phyloP scores from a whole-genome alignment of 2,888 invertebrate species.

The Tiliacea aurago region DNA sequence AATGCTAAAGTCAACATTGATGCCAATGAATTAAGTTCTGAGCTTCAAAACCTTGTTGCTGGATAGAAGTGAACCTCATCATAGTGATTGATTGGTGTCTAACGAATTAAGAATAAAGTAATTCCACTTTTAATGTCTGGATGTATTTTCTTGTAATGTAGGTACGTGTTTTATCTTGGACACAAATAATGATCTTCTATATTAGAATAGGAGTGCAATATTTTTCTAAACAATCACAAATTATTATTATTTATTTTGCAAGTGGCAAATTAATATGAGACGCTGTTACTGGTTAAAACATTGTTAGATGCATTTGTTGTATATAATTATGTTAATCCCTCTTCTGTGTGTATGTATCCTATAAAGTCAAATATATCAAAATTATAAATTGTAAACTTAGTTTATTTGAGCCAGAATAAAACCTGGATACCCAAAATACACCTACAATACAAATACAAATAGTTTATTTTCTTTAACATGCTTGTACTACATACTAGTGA shows the following conservation, averaged over 20 bases:
- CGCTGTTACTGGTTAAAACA: constrained; percentile 51
- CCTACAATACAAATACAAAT: too few relatives aligned
- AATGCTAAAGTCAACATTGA: constrained; percentile 81
- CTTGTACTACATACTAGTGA: too few relatives aligned
- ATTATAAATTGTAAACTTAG: constrained; percentile 51
- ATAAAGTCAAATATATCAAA: constrained; percentile 62
- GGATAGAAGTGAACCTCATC: constrained; percentile 71
- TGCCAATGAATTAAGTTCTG: constrained; percentile 86
- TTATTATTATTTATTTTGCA: constrained; percentile 43
- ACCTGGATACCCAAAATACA: background rate
- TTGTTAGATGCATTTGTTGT: constrained; percentile 62
- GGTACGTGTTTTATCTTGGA: constrained; percentile 54
- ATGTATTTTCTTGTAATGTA: constrained; percentile 67
- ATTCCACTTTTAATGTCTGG: constrained; percentile 62
- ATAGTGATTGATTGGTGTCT: constrained; percentile 20
- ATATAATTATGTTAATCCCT: constrained; percentile 64
- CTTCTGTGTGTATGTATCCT: constrained; percentile 61
- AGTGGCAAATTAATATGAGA: constrained; percentile 41
- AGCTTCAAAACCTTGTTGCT: constrained; percentile 88
- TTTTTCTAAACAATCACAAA: constrained; percentile 64
- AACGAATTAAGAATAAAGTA: constrained; percentile 57
- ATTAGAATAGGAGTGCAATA: constrained; percentile 49
- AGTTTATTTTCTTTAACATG: too few relatives aligned
- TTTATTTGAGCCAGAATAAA: constrained; percentile 3
- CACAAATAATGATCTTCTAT: constrained; percentile 48